A percentile compares a stretch with the other conserved stretches of the same genome.
Evolutionary conservation across 2,888 invertebrate species (phyloP).

Genomic region (Parthenolecanium corni): DNA sequence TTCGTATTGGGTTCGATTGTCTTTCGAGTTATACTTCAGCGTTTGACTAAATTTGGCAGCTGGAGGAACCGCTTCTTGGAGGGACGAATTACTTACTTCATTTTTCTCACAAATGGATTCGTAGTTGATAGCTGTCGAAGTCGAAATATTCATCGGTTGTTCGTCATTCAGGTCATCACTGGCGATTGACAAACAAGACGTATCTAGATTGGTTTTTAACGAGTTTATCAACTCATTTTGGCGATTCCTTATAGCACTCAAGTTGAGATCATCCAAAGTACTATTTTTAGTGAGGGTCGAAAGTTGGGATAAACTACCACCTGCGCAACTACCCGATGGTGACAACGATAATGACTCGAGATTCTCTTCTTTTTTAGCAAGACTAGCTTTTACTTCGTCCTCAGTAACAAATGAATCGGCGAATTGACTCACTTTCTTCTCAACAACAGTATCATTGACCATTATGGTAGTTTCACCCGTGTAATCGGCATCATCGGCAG

Average conservation of each 20-base stretch:
- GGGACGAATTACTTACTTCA: constrained; percentile 5
- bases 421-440: no score
- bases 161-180: background rate
- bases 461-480: no score
- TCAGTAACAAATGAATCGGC: constrained; percentile 16
- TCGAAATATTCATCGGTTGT: background rate
- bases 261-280: background rate
- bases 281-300: background rate
- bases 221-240: constrained; percentile 11
- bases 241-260: background rate
- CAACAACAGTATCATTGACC: no score
- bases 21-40: background rate
- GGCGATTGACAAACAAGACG: background rate
- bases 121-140: background rate
- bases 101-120: background rate
- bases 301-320: background rate
- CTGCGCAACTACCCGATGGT: background rate
- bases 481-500: no score
- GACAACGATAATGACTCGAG: background rate
- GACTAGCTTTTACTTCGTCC: constrained; percentile 2
- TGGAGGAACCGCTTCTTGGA: background rate
- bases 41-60: constrained; percentile 8
- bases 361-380: background rate
- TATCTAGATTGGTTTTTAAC: background rate
- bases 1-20: background rate